Percentiles rank a stretch among this genome's conserved stretches.
These are phyloP conservation scores for Limnephilus lunatus DNA, from an alignment of 2,888 invertebrate species.

Conservation along the genomic window DNA sequence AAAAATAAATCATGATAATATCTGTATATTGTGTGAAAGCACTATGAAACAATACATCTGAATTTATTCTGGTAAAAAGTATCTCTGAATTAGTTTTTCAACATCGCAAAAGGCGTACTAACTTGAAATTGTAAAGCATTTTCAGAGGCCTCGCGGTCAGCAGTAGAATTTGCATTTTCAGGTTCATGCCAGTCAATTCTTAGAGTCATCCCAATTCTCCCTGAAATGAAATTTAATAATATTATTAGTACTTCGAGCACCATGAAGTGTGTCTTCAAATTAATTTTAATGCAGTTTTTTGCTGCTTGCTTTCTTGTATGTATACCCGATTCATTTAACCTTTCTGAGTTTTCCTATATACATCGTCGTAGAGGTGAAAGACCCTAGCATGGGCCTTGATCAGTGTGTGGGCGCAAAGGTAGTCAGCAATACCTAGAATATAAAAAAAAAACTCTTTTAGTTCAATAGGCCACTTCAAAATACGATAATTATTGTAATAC, in stretches of 20 bases:
- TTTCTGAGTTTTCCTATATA: slow-evolving; percentile 71
- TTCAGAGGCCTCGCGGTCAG: slow-evolving; percentile 15
- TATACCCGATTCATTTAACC: slow-evolving; percentile 62
- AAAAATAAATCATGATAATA: too few relatives aligned
- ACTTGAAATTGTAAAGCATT: slow-evolving; percentile 49
- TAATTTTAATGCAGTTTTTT: background rate
- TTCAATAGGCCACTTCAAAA: too few relatives aligned
- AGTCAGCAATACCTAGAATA: slow-evolving; percentile 76
- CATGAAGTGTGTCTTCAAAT: background rate
- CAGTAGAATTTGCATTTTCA: slow-evolving; percentile 57
- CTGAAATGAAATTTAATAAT: slow-evolving; percentile 66
- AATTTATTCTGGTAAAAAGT: too few relatives aligned
- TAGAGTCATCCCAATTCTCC: slow-evolving; percentile 73
- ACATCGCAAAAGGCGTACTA: background rate
- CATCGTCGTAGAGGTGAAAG: slow-evolving; percentile 78
- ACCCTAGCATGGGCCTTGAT: slow-evolving; percentile 82
- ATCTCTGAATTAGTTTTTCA: too few relatives aligned
- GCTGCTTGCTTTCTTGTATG: background rate
- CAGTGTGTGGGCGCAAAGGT: slow-evolving; percentile 80
- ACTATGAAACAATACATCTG: too few relatives aligned
- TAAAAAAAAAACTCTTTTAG: background rate
- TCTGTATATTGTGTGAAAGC: too few relatives aligned
- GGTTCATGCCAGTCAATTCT: slow-evolving; percentile 71
- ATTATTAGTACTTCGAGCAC: background rate
- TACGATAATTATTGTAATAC: too few relatives aligned